Conservation (phyloP, 2,797 vertebrate species). For the Saxicola maurus region DNA sequence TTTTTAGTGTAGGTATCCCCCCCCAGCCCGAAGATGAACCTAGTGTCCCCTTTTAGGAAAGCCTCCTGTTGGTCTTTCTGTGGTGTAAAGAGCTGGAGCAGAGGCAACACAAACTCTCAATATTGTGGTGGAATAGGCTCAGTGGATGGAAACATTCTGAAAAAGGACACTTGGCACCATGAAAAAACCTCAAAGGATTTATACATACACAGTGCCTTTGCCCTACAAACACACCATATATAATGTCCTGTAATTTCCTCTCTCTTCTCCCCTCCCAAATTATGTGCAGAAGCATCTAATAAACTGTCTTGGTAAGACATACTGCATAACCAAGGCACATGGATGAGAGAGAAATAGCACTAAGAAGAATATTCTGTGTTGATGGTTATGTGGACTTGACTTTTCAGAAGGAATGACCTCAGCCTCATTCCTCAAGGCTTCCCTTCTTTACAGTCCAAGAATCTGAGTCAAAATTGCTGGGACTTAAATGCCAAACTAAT, state of each 20-base stretch:
- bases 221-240: neutral
- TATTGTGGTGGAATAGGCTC: neutral
- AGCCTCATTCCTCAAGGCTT: slow-evolving; percentile 49
- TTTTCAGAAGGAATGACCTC: slow-evolving; percentile 44
- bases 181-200: neutral
- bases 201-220: neutral
- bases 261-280: neutral
- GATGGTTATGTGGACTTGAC: neutral
- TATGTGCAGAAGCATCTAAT: neutral
- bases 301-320: neutral
- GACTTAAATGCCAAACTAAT: slow-evolving; percentile 65
- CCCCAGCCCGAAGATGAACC: neutral
- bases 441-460: slow-evolving; percentile 41
- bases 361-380: neutral
- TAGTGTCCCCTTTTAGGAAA: neutral
- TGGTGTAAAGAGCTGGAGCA: neutral
- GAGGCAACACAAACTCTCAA: neutral
- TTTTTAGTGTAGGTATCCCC: neutral
- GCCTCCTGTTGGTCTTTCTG: neutral
- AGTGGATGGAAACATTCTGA: neutral
- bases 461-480: slow-evolving; percentile 51
- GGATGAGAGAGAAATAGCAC: neutral
- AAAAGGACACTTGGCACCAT: neutral
- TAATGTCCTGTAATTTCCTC: neutral
- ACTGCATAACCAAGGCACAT: neutral